These are phyloP conservation scores for Diogma glabrata DNA, from an alignment of 2,888 invertebrate species.

Conservation along the genomic window DNA sequence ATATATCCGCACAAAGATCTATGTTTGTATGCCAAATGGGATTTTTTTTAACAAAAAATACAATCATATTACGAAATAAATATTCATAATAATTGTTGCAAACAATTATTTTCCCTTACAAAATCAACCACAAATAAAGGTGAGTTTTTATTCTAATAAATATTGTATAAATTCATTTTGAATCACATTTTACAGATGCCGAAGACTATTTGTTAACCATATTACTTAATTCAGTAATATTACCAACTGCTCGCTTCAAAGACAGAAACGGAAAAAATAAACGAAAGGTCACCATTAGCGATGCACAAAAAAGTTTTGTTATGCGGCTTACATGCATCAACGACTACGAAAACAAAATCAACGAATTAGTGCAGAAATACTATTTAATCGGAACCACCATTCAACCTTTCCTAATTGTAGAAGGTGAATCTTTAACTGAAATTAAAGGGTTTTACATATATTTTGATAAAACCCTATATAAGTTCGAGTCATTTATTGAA, in stretches of 20 bases:
- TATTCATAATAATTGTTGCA: background rate
- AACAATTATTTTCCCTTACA: too few species aligned
- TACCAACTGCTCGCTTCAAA: background rate
- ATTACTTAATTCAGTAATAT: background rate
- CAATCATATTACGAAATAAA: background rate
- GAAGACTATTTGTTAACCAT: background rate
- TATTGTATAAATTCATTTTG: too few species aligned
- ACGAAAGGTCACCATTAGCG: background rate
- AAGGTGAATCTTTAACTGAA: background rate
- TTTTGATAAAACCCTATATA: background rate
- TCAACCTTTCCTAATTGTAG: constrained; percentile 1
- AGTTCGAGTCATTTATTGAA: background rate
- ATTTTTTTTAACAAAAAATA: background rate
- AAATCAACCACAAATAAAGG: too few species aligned
- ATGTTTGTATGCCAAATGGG: background rate
- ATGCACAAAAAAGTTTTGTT: background rate
- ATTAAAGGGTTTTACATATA: background rate
- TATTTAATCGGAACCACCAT: background rate
- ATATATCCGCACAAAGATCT: background rate
- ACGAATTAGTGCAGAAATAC: constrained; percentile 3
- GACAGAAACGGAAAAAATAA: background rate
- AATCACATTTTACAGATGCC: background rate
- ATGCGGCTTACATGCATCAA: constrained; percentile 1
- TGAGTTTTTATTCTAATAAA: too few species aligned
- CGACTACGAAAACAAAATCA: background rate